Evolutionary conservation across 2,797 vertebrate species (phyloP).

Genomic region (Myotis vivesi): DNA sequence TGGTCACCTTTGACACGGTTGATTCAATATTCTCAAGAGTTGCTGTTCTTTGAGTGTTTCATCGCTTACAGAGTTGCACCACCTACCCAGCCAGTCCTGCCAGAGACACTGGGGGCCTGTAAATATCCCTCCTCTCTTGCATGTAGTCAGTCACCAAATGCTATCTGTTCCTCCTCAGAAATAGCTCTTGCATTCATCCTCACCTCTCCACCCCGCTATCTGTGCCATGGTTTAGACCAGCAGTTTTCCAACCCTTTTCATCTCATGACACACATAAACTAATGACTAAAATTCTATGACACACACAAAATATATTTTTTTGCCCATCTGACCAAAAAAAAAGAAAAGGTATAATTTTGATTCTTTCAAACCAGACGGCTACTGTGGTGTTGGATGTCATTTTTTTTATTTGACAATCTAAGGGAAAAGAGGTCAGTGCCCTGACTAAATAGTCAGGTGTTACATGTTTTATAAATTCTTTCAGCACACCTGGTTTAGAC

Average conservation of each 20-base stretch:
- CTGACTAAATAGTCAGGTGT: not conserved
- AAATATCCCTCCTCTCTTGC: not conserved
- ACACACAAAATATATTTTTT: not conserved
- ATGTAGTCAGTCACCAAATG: no score
- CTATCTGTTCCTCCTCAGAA: not conserved
- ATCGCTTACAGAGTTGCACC: not conserved
- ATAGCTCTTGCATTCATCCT: not conserved
- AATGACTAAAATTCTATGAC: not conserved
- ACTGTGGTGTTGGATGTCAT: not conserved
- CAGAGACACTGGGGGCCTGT: not conserved
- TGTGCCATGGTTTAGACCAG: not conserved
- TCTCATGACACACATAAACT: not conserved
- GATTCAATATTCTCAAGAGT: not conserved
- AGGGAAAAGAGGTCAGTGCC: not conserved
- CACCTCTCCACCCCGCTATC: accelerated
- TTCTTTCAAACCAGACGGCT: not conserved
- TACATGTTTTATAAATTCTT: not conserved
- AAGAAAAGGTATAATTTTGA: not conserved
- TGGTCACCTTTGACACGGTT: not conserved
- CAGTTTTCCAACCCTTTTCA: not conserved
- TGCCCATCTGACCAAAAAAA: not conserved
- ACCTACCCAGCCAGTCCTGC: not conserved
- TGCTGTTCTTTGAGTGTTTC: not conserved
- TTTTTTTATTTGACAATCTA: not conserved
- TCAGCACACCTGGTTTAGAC: not conserved